Percentiles rank a stretch among this genome's conserved stretches.
phyloP scores from a whole-genome alignment of 2,888 invertebrate species.

The Meteorus cinctellus region DNA sequence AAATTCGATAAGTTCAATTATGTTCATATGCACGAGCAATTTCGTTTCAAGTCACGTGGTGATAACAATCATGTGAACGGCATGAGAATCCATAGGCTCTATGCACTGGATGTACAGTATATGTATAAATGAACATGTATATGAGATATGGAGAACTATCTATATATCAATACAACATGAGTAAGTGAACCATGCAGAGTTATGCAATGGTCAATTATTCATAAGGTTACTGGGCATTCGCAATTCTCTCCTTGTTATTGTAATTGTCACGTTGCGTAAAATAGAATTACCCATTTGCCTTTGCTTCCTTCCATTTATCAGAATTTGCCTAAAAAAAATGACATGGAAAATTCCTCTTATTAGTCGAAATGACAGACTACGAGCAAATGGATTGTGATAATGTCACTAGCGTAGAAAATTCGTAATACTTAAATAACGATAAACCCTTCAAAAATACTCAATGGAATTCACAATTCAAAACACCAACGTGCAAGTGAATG shows the following conservation, averaged over 20 bases:
- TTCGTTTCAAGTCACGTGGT: conserved; percentile 7
- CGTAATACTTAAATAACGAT: no score
- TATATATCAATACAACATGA: conserved; percentile 2
- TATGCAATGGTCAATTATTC: conserved; percentile 49
- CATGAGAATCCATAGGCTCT: not conserved
- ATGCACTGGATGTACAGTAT: not conserved
- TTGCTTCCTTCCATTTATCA: no score
- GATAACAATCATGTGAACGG: not conserved
- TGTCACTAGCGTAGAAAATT: no score
- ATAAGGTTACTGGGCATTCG: conserved; percentile 40
- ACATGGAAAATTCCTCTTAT: no score
- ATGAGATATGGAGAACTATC: conserved; percentile 25
- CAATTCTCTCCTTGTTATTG: conserved; percentile 34
- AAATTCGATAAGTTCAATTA: not conserved
- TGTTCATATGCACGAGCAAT: not conserved
- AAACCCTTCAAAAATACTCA: no score
- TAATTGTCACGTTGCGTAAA: not conserved
- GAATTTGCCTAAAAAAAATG: no score
- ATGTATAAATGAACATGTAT: not conserved
- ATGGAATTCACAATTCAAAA: no score
- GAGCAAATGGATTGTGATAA: no score
- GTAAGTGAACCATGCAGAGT: conserved; percentile 40
- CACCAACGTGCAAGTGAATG: no score
- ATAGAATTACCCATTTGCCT: not conserved
- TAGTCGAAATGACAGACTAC: no score